Base-by-base conservation (phyloP, 2,797 vertebrate genomes). In the Hemibagrus guttatus region DNA sequence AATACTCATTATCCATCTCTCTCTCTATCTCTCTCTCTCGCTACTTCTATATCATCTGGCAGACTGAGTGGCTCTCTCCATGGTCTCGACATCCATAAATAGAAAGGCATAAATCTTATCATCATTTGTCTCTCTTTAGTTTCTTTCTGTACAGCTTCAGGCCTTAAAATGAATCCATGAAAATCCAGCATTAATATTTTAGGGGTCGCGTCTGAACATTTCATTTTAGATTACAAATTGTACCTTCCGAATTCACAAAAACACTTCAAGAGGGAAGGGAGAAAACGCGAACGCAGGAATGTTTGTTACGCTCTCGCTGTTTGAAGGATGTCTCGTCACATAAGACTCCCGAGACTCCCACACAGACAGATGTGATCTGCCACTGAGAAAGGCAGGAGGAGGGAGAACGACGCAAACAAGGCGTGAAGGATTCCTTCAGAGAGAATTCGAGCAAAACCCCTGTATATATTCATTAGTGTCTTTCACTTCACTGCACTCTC, bases 331-430 rank as follows among this genome's bases (percentile, higher is more conserved):
- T 42, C 49, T 59, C 5, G n/a, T 81, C 31, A 14, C 17, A 35
- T 31, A 13, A n/a, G n/a, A n/a, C n/a, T n/a, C n/a, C n/a, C 5
- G 11, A 35, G 28, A 23, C n/a, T 71, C 31, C 61, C 31, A 58
- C 64, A 63, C 78, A 66, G 66, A 83, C 86, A 68, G 76, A 86
- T 85, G 39, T 42, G 63, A 87, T 75, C 81, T 58, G 76, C 66
- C 54, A 81, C 11, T 58, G 81, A 86, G 58, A 68, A 85, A 74
- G 23, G 9, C 61, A 78, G 71, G 3, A 35, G 52, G 35, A 17
- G 5, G 61, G 9, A 23, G 58, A 28, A 35, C 56, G 80, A 80
- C 26, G 39, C 28, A 26, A 71, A 83, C 49, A 58, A 83, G 28
- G 66, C 52, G 11, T 68, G 75, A 79, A 84, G 64, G 52, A 87